These are phyloP conservation scores for Zonitis immaculata DNA, from an alignment of 2,888 invertebrate genomes.

Conservation along the genomic window DNA sequence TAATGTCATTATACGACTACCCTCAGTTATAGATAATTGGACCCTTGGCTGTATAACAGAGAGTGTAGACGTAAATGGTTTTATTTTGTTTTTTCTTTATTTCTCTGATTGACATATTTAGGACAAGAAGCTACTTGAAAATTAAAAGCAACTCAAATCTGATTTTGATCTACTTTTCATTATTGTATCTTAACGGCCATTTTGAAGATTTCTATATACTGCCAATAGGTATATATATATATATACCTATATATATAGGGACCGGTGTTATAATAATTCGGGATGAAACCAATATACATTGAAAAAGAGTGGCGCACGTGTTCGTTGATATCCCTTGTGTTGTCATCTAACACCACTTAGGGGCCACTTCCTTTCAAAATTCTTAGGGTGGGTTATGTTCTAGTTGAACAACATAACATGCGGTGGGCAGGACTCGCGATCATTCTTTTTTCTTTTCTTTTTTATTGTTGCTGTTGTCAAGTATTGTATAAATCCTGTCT, in stretches of 20 bases:
- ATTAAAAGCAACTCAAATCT: neutral
- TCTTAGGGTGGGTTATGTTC: constrained; percentile 31
- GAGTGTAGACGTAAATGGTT: too few relatives aligned
- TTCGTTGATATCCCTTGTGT: constrained; percentile 38
- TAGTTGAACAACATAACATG: constrained; percentile 2
- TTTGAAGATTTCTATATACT: neutral
- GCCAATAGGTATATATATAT: too few relatives aligned
- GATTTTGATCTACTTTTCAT: neutral
- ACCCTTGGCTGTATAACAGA: too few relatives aligned
- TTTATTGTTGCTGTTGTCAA: neutral
- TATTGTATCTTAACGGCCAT: neutral
- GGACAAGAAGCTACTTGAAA: neutral
- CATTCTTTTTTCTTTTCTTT: neutral
- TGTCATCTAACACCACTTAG: constrained; percentile 35
- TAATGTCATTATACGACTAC: constrained; percentile 7
- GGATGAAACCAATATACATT: neutral
- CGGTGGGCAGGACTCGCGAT: constrained; percentile 16
- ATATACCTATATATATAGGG: too few relatives aligned
- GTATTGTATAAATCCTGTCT: neutral
- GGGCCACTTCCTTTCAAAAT: constrained; percentile 42
- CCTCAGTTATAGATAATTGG: constrained; percentile 3
- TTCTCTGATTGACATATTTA: neutral
- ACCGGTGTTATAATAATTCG: too few relatives aligned
- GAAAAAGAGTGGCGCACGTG: constrained; percentile 41
- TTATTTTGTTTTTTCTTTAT: too few relatives aligned